Percentiles rank a stretch among this genome's conserved stretches.
Conservation (phyloP, 1,140 invertebrate genomes). For the Magallana ariakensis region DNA sequence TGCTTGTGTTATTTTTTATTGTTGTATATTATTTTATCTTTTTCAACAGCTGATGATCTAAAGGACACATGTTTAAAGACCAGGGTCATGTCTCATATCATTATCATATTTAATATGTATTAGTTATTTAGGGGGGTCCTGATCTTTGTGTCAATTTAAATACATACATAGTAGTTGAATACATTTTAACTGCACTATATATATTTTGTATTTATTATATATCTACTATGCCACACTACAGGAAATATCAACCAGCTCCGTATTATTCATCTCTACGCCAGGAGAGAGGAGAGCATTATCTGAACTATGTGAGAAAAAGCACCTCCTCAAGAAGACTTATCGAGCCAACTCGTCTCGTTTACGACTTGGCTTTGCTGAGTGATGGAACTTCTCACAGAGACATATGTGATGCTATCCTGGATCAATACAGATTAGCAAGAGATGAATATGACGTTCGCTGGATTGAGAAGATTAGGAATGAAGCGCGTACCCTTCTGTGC, state of each 20-base stretch:
- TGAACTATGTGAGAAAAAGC: background rate
- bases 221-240: background rate
- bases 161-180: too few relatives aligned
- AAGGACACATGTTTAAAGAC: background rate
- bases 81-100: background rate
- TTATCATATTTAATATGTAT: background rate
- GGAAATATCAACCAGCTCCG: background rate
- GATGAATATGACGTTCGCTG: background rate
- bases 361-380: background rate
- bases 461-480: background rate
- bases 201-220: background rate
- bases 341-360: background rate
- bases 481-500: background rate
- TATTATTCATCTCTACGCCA: background rate
- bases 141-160: too few relatives aligned
- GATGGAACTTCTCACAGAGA: background rate
- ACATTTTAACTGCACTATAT: too few relatives aligned
- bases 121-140: too few relatives aligned
- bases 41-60: background rate
- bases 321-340: background rate
- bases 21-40: too few relatives aligned
- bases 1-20: background rate
- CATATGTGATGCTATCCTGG: background rate
- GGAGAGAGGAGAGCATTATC: background rate
- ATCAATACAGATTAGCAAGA: background rate